These are phyloP conservation scores for Rhinichthys osculus DNA, from an alignment of 2,797 vertebrate genomes.

Conservation along the genomic window DNA sequence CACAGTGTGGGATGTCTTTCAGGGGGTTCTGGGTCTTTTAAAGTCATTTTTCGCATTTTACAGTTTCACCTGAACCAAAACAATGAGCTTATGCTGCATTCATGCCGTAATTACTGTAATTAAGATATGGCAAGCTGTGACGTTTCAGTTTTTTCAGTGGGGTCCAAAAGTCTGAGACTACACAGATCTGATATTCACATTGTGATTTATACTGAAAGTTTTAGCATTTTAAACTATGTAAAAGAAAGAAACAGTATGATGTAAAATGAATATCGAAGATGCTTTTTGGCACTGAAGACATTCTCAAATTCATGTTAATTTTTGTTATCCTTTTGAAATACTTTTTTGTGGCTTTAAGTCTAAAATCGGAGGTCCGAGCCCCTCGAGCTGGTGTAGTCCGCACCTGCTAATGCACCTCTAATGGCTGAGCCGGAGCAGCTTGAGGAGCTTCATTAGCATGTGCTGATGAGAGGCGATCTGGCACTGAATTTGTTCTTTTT, in stretches of 20 bases:
- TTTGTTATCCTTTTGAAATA: not conserved
- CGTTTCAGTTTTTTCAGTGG: not conserved
- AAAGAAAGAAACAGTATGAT: not conserved
- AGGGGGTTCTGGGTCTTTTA: not conserved
- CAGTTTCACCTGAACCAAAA: too few species aligned
- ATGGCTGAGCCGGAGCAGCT: not conserved
- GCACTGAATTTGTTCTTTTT: not conserved
- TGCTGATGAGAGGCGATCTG: constrained; percentile 4
- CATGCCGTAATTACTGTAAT: too few species aligned
- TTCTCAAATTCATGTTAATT: not conserved
- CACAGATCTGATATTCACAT: not conserved
- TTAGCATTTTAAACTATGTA: not conserved
- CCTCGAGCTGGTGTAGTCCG: not conserved
- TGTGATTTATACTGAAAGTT: not conserved
- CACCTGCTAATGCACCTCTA: not conserved
- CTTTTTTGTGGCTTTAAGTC: not conserved
- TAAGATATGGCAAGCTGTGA: too few species aligned
- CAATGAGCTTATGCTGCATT: too few species aligned
- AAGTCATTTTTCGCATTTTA: not conserved
- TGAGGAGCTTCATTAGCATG: not conserved
- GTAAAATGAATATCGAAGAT: not conserved
- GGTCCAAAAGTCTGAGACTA: not conserved
- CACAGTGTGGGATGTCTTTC: not conserved
- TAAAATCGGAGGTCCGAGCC: not conserved
- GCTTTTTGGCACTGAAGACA: not conserved